Evolutionary conservation across 2,888 invertebrate species (phyloP).

Genomic region (Crematogaster levior): DNA sequence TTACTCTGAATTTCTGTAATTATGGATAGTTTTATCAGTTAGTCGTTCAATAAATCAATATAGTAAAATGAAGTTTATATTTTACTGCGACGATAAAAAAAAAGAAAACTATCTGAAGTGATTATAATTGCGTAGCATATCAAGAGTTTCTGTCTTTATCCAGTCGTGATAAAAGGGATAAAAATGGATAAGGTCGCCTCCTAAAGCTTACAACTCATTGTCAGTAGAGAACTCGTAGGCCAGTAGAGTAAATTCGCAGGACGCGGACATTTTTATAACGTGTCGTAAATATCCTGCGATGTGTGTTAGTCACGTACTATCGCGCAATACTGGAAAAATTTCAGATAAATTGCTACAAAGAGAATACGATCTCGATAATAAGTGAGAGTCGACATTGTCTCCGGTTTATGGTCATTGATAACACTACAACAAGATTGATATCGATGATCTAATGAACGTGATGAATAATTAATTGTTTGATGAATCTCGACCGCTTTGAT

Average conservation of each 20-base stretch:
- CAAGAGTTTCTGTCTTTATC: conserved; percentile 53
- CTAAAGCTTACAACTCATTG: conserved; percentile 58
- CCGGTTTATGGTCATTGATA: conserved; percentile 34
- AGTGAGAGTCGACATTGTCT: not conserved
- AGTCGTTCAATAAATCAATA: not conserved
- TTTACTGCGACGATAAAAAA: not conserved
- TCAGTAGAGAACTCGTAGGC: conserved; percentile 35
- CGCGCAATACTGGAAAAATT: not conserved
- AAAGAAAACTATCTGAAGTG: not conserved
- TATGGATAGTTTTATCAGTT: not conserved
- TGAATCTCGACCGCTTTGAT: conserved; percentile 1
- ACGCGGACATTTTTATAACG: not conserved
- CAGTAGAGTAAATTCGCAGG: conserved; percentile 4
- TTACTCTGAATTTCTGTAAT: not conserved
- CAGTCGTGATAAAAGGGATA: conserved; percentile 58
- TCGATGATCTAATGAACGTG: conserved; percentile 27
- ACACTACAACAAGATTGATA: conserved; percentile 13
- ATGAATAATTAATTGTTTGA: conserved; percentile 43
- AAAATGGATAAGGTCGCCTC: conserved; percentile 51
- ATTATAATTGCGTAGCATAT: not conserved
- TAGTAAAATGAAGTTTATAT: not conserved
- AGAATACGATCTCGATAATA: not conserved
- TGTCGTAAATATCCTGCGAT: conserved; percentile 31
- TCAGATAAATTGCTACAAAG: not conserved
- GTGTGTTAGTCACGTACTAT: conserved; percentile 22